Conservation (phyloP, 64 coral and sea anemone genomes). For the Montipora efflorescens region DNA sequence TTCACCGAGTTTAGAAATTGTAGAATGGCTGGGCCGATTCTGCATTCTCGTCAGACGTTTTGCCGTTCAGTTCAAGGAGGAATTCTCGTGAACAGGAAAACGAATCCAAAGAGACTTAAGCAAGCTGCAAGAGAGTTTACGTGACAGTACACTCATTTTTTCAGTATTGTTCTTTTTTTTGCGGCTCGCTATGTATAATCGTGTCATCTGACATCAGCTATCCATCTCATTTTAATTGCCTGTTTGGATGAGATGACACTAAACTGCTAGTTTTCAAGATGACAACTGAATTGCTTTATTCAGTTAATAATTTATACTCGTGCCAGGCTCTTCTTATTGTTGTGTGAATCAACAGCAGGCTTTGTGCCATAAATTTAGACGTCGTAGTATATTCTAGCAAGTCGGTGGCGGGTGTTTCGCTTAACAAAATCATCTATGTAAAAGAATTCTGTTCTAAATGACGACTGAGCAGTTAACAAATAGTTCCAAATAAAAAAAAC, state of each 20-base stretch:
- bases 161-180: neutral
- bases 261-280: neutral
- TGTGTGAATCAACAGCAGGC: no score
- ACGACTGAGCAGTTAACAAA: no score
- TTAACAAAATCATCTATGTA: no score
- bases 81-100: neutral
- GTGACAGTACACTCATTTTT: neutral
- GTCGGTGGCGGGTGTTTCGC: no score
- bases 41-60: neutral
- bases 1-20: constrained; percentile 21
- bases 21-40: neutral
- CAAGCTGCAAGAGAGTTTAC: neutral
- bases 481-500: no score
- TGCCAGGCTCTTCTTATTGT: neutral
- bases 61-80: neutral
- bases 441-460: no score
- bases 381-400: no score
- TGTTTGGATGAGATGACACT: constrained; percentile 8
- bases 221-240: constrained; percentile 27
- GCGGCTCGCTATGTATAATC: neutral
- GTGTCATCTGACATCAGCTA: neutral
- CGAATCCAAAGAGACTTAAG: neutral
- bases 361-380: no score
- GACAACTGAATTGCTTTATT: neutral
- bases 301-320: neutral